Evolutionary conservation across 2,888 invertebrate species (phyloP).

Genomic region (Mythimna ferrago): DNA sequence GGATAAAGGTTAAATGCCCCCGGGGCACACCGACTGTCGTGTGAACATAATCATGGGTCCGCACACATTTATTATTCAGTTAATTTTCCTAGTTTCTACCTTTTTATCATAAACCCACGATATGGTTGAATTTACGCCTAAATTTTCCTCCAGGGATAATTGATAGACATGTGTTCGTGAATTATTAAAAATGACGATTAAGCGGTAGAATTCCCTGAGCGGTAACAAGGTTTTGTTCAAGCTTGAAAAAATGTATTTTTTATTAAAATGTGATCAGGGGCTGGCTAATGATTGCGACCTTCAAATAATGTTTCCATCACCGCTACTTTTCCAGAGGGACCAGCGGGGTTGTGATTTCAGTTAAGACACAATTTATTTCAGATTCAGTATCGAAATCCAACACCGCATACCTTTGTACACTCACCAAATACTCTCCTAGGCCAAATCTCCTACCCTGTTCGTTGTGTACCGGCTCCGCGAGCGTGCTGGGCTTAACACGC

Average conservation of each 20-base stretch:
- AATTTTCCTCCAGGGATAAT: slow-evolving; percentile 59
- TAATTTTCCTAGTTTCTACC: slow-evolving; percentile 65
- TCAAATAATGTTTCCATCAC: slow-evolving; percentile 17
- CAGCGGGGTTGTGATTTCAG: background rate
- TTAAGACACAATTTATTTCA: too few relatives aligned
- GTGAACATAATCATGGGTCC: slow-evolving; percentile 64
- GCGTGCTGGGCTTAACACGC: too few relatives aligned
- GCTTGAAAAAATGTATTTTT: slow-evolving; percentile 46
- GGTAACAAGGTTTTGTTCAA: slow-evolving; percentile 46
- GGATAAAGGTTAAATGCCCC: slow-evolving; percentile 61
- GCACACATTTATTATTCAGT: slow-evolving; percentile 66
- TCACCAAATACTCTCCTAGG: too few relatives aligned
- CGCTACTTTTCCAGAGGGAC: background rate
- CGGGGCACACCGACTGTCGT: slow-evolving; percentile 55
- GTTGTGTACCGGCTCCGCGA: too few relatives aligned
- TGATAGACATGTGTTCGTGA: slow-evolving; percentile 62
- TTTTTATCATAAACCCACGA: slow-evolving; percentile 65
- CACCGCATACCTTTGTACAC: too few relatives aligned
- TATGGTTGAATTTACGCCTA: slow-evolving; percentile 62
- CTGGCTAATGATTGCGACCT: slow-evolving; percentile 28
- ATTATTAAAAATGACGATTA: slow-evolving; percentile 63
- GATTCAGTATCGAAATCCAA: too few relatives aligned
- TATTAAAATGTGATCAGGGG: slow-evolving; percentile 10
- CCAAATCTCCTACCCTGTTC: too few relatives aligned
- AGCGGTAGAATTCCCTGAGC: slow-evolving; percentile 43